Base-by-base conservation (phyloP, 1,140 invertebrate species). In the Cyphomyrmex costatus region DNA sequence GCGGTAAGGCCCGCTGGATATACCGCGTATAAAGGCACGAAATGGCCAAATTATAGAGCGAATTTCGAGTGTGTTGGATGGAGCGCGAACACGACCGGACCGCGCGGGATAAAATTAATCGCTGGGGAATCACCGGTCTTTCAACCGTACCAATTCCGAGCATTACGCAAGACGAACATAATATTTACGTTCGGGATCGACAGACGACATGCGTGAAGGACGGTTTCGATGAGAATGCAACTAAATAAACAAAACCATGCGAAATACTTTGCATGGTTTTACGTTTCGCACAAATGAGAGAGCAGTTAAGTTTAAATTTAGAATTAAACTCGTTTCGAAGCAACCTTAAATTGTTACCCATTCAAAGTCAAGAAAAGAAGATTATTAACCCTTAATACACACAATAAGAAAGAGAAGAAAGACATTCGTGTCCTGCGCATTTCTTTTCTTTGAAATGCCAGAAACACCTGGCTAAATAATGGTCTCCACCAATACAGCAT, bases 41-140 rank as follows among this genome's bases (percentile, higher is more conserved):
- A 91, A 91, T 91, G 85, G 90, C 49, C 83, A 91, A 91, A 91
- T 91, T 91, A 90, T 91, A 91, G 89, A 91, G 80, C 86, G 87
- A 87, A 78, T 68, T 56, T 83, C 78, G 77, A 86, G 78, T 88
- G 80, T 73, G 86, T 60, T 70, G 76, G 71, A 51, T 49, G 42
- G 30, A 61, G 27, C 53, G 19, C 60, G 60, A 30, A 14, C 24
- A 14, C 24, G 36, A 14, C 42, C 66, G 42, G 36, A 58, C 65
- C 49, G 19, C 19, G 49, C 65, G 19, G 65, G 6, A n/a, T 42
- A 51, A 27, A 82, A 82, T 73, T 60, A 36, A 79, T 79, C 76
- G 60, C 24, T n/a, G 19, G 60, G 42, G 66, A 21, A 56, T 73
- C 68, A 21, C 56, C 79, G 68, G 68, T n/a, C 42, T 60, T 46